These are phyloP conservation scores for Phymanthus crucifer DNA, from an alignment of 92 coral and sea anemone genomes.

Conservation along the genomic window DNA sequence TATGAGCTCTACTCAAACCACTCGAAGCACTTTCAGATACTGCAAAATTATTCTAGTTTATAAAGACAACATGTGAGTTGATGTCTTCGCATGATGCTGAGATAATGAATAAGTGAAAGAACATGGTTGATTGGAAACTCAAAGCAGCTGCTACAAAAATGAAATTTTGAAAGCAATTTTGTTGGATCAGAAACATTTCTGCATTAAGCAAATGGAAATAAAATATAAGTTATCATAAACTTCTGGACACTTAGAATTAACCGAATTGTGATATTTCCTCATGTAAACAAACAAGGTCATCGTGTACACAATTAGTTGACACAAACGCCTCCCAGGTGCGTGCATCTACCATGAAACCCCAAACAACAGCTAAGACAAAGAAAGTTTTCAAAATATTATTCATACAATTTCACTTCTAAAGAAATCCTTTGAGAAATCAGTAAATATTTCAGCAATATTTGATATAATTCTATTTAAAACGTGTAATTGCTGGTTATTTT, in stretches of 20 bases:
- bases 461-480: background rate
- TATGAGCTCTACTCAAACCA: background rate
- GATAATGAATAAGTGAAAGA: conserved; percentile 1
- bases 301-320: background rate
- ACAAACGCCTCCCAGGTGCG: conserved; percentile 8
- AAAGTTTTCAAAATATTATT: background rate
- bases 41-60: background rate
- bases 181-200: background rate
- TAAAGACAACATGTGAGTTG: background rate
- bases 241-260: background rate
- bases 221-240: background rate
- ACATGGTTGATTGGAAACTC: background rate
- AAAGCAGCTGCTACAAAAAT: conserved; percentile 1
- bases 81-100: background rate
- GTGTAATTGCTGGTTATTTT: background rate
- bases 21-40: background rate
- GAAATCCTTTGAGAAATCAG: background rate
- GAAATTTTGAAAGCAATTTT: background rate
- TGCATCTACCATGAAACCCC: background rate
- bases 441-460: background rate
- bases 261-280: background rate
- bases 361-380: background rate
- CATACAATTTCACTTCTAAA: background rate
- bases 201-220: background rate
- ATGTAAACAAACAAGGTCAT: background rate